Base-by-base conservation (phyloP, 2,113 vertebrate genomes). In the Vimba vimba region DNA sequence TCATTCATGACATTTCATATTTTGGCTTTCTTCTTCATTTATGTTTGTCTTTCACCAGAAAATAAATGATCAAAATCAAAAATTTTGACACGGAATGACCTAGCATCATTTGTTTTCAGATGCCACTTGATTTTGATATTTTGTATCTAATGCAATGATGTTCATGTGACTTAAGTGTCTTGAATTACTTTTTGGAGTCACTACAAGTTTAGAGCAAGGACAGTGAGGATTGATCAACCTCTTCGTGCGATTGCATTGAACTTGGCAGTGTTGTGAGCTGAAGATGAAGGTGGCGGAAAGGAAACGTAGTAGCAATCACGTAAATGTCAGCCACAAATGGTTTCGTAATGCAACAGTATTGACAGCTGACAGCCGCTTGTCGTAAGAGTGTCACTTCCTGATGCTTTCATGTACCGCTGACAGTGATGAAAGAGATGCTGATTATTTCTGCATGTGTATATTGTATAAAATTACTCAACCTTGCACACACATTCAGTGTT, bases 321-420 rank as follows among this genome's bases (percentile, higher is more conserved):
- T 92, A 89, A 91, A 92, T 86, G 90, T 90, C 89, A 79, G 36
- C 25, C 52, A 45, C 76, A 33, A 27, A 47, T 5, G n/a, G 71
- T 78, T 88, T 82, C 43, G 47, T 50, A 60, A 85, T 15, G 12
- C 8, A 39, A 25, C 45, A 55, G 25, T 62, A 21, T 4, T 83
- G 68, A 57, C 15, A 52, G 59, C 23, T 83, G 68, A 57, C 17
- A 66, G 43, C 11, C 30, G 21, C 4, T 50, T 50, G 43, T 55
- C 12, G 3, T 77, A 9, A n/a, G 4, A 4, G 27, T 45, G 78
- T 64, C 21, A n/a, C 33, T n/a, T n/a, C 59, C 13, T 19, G 10
- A 80, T 25, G 39, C 15, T 43, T 64, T 80, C 13, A 47, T 13
- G 1, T 27, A 43, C n/a, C 0, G 15, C 79, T 47, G 59, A 64